Evolutionary conservation across 1,140 invertebrate species (phyloP), one percentile per base, ranked within the genome.

Genomic region (Drosophila rhopaloa): DNA sequence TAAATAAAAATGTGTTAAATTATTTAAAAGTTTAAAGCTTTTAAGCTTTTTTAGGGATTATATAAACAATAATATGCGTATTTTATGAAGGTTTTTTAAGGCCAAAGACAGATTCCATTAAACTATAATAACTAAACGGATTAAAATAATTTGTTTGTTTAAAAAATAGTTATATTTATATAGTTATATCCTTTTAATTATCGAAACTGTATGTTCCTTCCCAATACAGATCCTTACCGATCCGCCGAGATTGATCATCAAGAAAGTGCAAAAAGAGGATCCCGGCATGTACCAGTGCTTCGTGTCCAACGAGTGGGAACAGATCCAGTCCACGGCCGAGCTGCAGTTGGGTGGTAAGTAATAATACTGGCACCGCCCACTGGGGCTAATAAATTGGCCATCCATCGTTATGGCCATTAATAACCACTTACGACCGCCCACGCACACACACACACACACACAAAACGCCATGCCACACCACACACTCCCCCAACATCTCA

Each of bases 281-380:
- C 91, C 92, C 0, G 92, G 91, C n/a, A 96, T 97, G 94, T 98
- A 98, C 93, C 97, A 98, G 78, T 99, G 98, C 92, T 96, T 97
- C 71, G 97, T 96, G 4, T 95, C 95, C 74, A 97, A 97, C 79
- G 96, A 97, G 63, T 96, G 95, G 92, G 96, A 97, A 85, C 96
- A 97, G 93, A 96, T 95, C 19, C 96, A 97, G 89, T 96, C 96
- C 0, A 96, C 95, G 10, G 95, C 97, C 1, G 96, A 97, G 90
- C 94, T 98, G 8, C 94, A 95, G 73, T 95, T 98, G 70, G 97
- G 97, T 78, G 96, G 97, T 98, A 41, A 74, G 79, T 67, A 46
- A 54, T 48, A 37, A 43, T n/a, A 60, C 47, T 27, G 51, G 13
- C 24, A 24, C 16, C 41, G 35, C 27, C 29, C 41, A 13, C n/a